Evolutionary conservation across 2,888 invertebrate species (phyloP), one percentile per base, ranked within the genome.

Genomic region (Pterostichus niger): DNA sequence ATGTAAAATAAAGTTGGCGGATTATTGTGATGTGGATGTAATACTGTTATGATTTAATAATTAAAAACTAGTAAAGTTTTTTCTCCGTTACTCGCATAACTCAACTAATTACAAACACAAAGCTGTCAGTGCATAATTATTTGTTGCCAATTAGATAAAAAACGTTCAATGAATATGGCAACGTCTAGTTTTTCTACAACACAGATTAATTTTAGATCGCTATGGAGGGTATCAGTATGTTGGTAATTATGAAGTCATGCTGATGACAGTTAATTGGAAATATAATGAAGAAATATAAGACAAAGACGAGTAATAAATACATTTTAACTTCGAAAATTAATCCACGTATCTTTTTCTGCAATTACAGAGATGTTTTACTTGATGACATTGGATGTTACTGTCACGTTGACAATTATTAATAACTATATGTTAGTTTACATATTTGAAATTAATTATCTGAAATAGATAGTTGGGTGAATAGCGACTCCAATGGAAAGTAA

Each of bases 71-170:
- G 9, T 9, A 61, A 33, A 61, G 61, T 64, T 64, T 64, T 59
- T 64, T 33, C 64, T 35, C 64, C 13, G 49, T 11, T 13, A 40
- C 49, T 1, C 49, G 64, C 64, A 64, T 64, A 64, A 35, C 64
- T 64, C 10, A 64, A 35, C 64, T 64, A 64, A 64, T 64, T 64
- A 64, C 64, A 64, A 64, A 64, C 64, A 64, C 64, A 64, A 33
- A 64, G 64, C 64, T 64, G 64, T 64, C 64, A 64, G 64, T 64
- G 64, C 33, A 64, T 64, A 64, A 64, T 64, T 64, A 64, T 64
- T 64, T 64, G 64, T 64, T 64, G 64, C 64, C 64, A 64, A 64
- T 64, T 64, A 64, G 64, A 64, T 64, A 64, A 64, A 24, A 64
- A 64, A 64, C 33, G 6, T 13, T 64, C 2, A 33, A 35, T 64